Evolutionary conservation across 2,797 vertebrate species (phyloP).

Genomic region (Dipus sagitta): DNA sequence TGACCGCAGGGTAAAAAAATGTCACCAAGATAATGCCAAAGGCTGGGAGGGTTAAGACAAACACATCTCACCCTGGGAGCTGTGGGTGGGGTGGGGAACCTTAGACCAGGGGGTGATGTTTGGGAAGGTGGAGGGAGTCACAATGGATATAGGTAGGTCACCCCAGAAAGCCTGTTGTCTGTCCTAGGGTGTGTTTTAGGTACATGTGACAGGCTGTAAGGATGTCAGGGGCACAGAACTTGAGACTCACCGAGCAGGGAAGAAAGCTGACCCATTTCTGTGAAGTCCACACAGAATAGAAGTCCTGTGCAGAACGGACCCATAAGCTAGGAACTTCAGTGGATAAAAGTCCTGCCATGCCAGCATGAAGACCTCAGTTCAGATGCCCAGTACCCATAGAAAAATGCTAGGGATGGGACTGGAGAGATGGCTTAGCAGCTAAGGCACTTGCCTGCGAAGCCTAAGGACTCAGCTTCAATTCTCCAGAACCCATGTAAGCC

Average conservation of each 20-base stretch:
- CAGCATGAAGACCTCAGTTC: no score
- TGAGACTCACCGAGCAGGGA: neutral
- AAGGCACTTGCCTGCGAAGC: no score
- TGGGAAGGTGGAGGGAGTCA: no score
- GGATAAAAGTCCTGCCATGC: no score
- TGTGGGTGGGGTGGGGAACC: no score
- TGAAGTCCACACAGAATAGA: neutral
- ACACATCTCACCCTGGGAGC: neutral
- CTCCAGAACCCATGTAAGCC: no score
- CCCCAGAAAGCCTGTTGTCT: neutral
- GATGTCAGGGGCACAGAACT: neutral
- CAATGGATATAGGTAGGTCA: fast-evolving
- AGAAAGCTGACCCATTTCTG: neutral
- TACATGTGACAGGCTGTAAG: neutral
- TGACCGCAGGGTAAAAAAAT: neutral
- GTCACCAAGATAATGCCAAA: neutral
- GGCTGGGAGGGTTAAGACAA: neutral
- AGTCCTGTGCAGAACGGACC: neutral
- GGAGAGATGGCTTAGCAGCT: no score
- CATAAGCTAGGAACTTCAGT: no score
- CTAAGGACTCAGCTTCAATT: no score
- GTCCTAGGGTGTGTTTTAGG: neutral
- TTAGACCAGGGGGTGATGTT: neutral
- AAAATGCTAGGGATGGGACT: no score
- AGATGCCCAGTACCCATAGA: no score